These are phyloP conservation scores for Regulus satrapa DNA, from an alignment of 2,113 vertebrate species.

Conservation along the genomic window DNA sequence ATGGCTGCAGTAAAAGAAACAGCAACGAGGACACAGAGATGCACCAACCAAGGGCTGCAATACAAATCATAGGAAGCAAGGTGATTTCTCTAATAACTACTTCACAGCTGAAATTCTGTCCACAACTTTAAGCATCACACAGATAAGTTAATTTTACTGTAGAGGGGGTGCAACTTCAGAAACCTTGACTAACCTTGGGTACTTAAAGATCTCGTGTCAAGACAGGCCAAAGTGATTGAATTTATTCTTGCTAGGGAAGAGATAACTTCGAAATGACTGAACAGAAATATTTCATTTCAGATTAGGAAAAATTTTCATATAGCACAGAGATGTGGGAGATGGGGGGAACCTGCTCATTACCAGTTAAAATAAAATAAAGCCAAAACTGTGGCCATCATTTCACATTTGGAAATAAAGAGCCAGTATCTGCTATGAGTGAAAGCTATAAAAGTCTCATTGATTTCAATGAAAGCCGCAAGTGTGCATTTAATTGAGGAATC, in stretches of 20 bases:
- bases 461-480: conserved; percentile 32
- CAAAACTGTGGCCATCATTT: background rate
- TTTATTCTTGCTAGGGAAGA: background rate
- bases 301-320: background rate
- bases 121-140: background rate
- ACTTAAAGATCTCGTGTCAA: background rate
- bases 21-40: conserved; percentile 40
- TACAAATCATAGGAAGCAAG: conserved; percentile 30
- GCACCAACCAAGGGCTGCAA: conserved; percentile 56
- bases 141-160: background rate
- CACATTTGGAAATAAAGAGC: background rate
- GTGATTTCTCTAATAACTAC: conserved; percentile 18
- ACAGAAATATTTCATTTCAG: background rate
- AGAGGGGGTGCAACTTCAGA: background rate
- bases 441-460: conserved; percentile 29
- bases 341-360: background rate
- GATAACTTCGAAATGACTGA: background rate
- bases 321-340: background rate
- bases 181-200: background rate
- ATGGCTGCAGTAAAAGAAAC: conserved; percentile 50
- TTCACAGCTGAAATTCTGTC: background rate
- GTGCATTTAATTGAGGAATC: conserved; percentile 31
- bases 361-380: background rate
- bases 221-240: background rate
- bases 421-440: background rate